These are phyloP conservation scores for Ptilodon capucinus DNA, from an alignment of 2,888 invertebrate genomes.

Conservation along the genomic window DNA sequence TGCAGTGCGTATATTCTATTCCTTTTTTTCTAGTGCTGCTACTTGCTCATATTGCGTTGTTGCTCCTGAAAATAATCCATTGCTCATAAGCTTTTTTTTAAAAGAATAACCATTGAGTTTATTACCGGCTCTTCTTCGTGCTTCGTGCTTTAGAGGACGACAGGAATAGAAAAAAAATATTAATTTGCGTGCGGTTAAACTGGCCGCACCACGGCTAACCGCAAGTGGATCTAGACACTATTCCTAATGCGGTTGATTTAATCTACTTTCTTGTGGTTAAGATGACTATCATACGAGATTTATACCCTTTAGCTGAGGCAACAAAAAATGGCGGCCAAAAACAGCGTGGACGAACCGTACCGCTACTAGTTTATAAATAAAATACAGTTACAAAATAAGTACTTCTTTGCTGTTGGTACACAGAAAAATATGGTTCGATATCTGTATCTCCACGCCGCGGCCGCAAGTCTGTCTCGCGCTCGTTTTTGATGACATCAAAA, in stretches of 20 bases:
- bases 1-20: too few species aligned
- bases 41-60: too few species aligned
- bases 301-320: not conserved
- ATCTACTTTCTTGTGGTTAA: not conserved
- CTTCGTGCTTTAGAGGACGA: too few species aligned
- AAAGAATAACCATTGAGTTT: too few species aligned
- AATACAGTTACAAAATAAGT: not conserved
- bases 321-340: not conserved
- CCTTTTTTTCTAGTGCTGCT: too few species aligned
- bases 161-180: too few species aligned
- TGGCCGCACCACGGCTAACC: not conserved
- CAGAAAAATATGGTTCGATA: not conserved
- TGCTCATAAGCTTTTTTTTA: too few species aligned
- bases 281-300: not conserved
- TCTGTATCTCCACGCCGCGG: not conserved
- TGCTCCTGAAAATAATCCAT: too few species aligned
- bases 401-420: not conserved
- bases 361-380: not conserved
- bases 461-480: conserved; percentile 9
- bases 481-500: conserved; percentile 32
- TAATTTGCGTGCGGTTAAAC: not conserved
- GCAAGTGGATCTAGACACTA: not conserved
- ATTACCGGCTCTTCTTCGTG: too few species aligned
- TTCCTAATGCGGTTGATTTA: not conserved
- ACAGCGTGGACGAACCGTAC: not conserved